A percentile compares a stretch with the other conserved stretches of the same genome.
These are phyloP conservation scores for Euwallacea similis DNA, from an alignment of 1,140 invertebrate genomes.

Conservation along the genomic window DNA sequence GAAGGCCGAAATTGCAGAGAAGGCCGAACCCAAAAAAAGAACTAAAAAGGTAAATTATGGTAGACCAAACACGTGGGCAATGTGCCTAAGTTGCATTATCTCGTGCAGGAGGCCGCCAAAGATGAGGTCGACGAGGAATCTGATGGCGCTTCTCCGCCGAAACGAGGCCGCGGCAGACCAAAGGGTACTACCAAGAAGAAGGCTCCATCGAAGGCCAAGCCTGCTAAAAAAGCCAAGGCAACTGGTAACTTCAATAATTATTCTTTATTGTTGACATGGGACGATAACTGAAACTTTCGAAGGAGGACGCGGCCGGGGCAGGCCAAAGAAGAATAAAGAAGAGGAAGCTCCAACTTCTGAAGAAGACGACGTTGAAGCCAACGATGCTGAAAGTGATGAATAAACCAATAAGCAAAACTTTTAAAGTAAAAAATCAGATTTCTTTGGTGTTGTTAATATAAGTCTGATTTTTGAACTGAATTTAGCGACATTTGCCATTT, in stretches of 20 bases:
- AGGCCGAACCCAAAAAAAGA: slow-evolving; percentile 43
- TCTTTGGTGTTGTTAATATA: neutral
- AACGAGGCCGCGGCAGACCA: slow-evolving; percentile 48
- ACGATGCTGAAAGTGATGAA: slow-evolving; percentile 43
- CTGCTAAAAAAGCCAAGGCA: slow-evolving; percentile 16
- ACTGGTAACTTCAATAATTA: neutral
- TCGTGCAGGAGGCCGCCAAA: slow-evolving; percentile 38
- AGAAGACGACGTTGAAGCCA: slow-evolving; percentile 43
- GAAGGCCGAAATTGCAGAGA: slow-evolving; percentile 39
- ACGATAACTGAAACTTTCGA: neutral
- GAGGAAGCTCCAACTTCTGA: slow-evolving; percentile 45
- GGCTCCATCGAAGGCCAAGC: slow-evolving; percentile 40
- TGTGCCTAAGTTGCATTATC: neutral
- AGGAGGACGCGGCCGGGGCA: slow-evolving; percentile 39
- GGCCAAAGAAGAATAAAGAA: slow-evolving; percentile 46
- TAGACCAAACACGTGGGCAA: neutral
- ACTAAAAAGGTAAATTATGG: slow-evolving; percentile 38
- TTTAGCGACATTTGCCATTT: too few species aligned
- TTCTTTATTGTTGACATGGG: too few species aligned
- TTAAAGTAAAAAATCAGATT: slow-evolving; percentile 9
- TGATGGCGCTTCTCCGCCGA: slow-evolving; percentile 43
- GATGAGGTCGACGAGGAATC: slow-evolving; percentile 40
- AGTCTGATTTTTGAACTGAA: too few species aligned
- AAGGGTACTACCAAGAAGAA: slow-evolving; percentile 51
- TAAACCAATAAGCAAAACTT: too few species aligned